phyloP scores from a whole-genome alignment of 2,888 invertebrate species.

The Rotaria sp. region DNA sequence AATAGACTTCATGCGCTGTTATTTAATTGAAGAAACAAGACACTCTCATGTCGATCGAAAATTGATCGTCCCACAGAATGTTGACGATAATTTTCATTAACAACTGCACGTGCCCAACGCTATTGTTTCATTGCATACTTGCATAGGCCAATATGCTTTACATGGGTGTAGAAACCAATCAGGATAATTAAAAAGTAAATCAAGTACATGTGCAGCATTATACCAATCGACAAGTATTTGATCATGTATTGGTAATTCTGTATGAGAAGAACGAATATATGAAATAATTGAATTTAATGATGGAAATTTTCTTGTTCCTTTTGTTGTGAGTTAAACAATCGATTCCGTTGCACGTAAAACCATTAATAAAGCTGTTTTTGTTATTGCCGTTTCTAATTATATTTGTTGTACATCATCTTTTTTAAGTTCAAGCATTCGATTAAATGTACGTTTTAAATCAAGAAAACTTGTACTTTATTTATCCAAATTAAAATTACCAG shows the following conservation, averaged over 20 bases:
- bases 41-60: not conserved
- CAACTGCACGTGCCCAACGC: not conserved
- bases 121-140: constrained; percentile 23
- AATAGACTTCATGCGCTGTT: not conserved
- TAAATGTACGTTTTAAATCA: not conserved
- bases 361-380: constrained; percentile 16
- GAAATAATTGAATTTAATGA: not conserved
- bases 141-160: constrained; percentile 5
- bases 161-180: constrained; percentile 5
- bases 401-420: not conserved
- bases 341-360: constrained; percentile 16
- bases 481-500: constrained; percentile 15
- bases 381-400: not conserved
- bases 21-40: not conserved
- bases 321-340: not conserved
- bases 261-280: not conserved
- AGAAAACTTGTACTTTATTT: not conserved
- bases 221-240: not conserved
- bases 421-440: not conserved
- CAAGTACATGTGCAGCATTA: not conserved
- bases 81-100: constrained; percentile 14
- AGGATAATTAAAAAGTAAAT: not conserved
- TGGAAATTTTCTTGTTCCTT: not conserved
- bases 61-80: not conserved
- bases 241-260: not conserved